Evolutionary conservation across 30 jellyfish, hydroid and myxozoan species (phyloP).

Genomic region (Chironex yamaguchii): DNA sequence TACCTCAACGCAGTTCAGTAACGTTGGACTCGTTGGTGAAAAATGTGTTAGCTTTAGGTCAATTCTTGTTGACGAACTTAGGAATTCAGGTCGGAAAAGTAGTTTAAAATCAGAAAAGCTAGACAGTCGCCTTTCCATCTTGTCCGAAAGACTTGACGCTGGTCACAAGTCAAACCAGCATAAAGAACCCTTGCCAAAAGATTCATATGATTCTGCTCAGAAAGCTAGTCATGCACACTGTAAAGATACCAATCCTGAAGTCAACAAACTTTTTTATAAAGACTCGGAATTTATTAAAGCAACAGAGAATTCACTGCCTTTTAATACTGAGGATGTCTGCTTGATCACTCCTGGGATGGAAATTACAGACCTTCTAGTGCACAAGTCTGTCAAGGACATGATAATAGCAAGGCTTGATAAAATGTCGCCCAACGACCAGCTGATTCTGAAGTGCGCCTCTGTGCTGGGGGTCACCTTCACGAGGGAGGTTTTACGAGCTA

Average conservation of each 20-base stretch:
- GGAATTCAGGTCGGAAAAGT: not conserved
- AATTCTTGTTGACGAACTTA: not conserved
- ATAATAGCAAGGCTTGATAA: slow-evolving; percentile 92
- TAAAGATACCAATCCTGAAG: not conserved
- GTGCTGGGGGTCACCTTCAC: slow-evolving; percentile 86
- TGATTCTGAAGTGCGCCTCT: slow-evolving; percentile 89
- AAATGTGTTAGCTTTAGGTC: not conserved
- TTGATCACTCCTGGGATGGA: slow-evolving; percentile 69
- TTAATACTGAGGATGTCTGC: slow-evolving; percentile 73
- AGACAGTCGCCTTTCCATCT: not conserved
- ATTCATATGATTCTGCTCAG: no score
- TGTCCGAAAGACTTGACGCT: not conserved
- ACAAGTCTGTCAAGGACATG: slow-evolving; percentile 80
- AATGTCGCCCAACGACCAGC: slow-evolving; percentile 93
- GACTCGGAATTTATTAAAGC: slow-evolving; percentile 56
- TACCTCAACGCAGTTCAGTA: not conserved
- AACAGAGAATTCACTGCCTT: slow-evolving; percentile 71
- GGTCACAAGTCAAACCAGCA: not conserved
- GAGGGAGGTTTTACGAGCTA: slow-evolving; percentile 81
- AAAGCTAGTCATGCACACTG: not conserved
- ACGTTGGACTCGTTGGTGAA: not conserved
- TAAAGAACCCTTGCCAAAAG: no score
- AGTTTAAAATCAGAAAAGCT: not conserved
- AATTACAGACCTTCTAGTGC: slow-evolving; percentile 67
- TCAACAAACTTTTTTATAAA: not conserved